These are phyloP conservation scores for Parus major DNA, from an alignment of 2,113 vertebrate genomes.

Conservation along the genomic window DNA sequence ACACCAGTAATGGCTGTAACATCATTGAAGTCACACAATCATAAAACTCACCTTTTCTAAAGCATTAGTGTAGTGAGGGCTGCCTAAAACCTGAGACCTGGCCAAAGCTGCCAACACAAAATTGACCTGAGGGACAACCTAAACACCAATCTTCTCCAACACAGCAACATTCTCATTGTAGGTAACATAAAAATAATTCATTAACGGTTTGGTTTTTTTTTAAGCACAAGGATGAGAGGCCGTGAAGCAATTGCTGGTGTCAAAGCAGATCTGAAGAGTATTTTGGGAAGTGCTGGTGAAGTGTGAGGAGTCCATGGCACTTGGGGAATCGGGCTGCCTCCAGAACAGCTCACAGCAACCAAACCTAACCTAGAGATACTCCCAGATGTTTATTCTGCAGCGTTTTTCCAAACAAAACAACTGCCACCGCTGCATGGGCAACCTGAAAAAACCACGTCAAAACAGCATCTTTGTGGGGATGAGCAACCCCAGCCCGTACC, in stretches of 20 bases:
- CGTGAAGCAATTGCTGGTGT: background rate
- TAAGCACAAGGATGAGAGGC: background rate
- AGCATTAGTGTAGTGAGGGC: background rate
- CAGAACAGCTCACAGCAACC: background rate
- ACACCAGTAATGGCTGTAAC: background rate
- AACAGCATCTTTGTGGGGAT: accelerated
- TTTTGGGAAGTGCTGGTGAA: background rate
- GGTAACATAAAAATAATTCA: background rate
- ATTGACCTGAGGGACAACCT: background rate
- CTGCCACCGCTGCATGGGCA: background rate
- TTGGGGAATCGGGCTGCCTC: background rate
- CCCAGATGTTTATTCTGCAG: background rate
- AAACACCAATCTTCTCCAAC: background rate
- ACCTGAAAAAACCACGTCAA: accelerated
- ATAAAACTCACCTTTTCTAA: background rate
- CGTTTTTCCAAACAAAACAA: background rate
- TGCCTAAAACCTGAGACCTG: background rate
- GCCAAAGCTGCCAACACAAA: background rate
- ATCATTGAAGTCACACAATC: background rate
- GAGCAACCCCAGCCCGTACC: background rate
- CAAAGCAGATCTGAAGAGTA: background rate
- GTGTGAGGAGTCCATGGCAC: background rate
- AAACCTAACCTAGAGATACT: background rate
- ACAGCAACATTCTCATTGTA: background rate
- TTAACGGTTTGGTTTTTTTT: accelerated